Evolutionary conservation across 2,113 vertebrate genomes (phyloP).

Genomic region (Phodopus roborovskii): DNA sequence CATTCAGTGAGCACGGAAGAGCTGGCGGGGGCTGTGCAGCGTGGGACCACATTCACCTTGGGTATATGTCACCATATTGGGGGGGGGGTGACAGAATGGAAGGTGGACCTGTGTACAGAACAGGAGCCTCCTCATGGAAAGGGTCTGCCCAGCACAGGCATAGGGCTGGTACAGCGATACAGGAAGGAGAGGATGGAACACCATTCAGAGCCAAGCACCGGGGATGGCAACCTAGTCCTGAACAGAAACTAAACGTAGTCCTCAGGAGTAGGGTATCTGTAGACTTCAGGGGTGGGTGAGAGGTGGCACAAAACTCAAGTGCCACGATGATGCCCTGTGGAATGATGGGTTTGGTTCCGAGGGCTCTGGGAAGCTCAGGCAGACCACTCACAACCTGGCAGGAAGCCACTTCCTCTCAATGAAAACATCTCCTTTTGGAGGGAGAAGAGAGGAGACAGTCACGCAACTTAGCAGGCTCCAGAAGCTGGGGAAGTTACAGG

Average conservation of each 20-base stretch:
- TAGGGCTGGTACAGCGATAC: neutral
- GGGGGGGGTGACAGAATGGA: rapidly evolving
- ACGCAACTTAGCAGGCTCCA: neutral
- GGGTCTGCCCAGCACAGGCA: neutral
- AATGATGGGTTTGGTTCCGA: neutral
- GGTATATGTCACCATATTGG: neutral
- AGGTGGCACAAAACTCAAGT: neutral
- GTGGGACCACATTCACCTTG: neutral
- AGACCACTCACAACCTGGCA: neutral
- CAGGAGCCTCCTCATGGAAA: neutral
- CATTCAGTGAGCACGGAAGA: neutral
- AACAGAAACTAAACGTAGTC: neutral
- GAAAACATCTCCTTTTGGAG: neutral
- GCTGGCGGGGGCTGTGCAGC: neutral
- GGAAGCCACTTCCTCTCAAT: neutral
- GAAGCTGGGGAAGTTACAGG: neutral
- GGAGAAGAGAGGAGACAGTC: neutral
- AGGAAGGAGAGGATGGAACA: neutral
- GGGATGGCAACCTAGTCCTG: neutral
- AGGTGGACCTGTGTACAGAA: neutral
- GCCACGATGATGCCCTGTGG: rapidly evolving
- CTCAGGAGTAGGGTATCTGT: neutral
- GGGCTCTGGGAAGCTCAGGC: neutral
- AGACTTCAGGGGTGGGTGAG: neutral
- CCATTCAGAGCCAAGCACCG: neutral